Evolutionary conservation across 2,888 invertebrate genomes (phyloP), one percentile per base, ranked within the genome.

Genomic region (Hypercompe scribonia): DNA sequence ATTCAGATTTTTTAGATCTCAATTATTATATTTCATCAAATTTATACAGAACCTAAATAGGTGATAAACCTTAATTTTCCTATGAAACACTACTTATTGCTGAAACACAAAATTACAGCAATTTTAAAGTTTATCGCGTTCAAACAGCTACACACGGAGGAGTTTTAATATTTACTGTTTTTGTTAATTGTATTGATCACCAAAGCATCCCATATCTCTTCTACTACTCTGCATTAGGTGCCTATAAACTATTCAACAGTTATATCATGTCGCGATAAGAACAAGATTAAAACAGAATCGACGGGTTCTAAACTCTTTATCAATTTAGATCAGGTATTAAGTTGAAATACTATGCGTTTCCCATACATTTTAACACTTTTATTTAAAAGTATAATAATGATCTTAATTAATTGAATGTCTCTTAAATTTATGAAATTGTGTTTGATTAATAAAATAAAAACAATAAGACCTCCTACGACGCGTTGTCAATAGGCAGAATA

Each of bases 391-490:
- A 79, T 84, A 88, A 87, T 89, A 88, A 88, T 75, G 75, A 89
- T 84, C 87, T 85, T 78, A 84, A 86, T 85, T 85, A 87, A 89
- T 84, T 83, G 85, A 84, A 81, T 75, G 80, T 82, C 79, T 87
- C 85, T 89, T 87, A 85, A 84, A 87, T 87, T 84, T 86, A 83
- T 82, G 81, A 78, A 82, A 81, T 86, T 84, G 85, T 83, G 81
- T 78, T 82, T 73, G 84, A 79, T 82, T 78, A 81, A 87, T 91
- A 88, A 91, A 90, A 88, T 88, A 85, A 85, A 87, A 81, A 85
- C 86, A 87, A 84, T 79, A 86, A 81, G 91, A 88, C 91, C 91
- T 82, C 92, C 89, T 91, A 91, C 83, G 82, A 76, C 70, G 86
- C 58, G 65, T 81, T 79, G 81, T 79, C 83, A 80, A 76, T 76